Base-by-base conservation (phyloP, 2,888 invertebrate species). In the Synergus umbraculus region DNA sequence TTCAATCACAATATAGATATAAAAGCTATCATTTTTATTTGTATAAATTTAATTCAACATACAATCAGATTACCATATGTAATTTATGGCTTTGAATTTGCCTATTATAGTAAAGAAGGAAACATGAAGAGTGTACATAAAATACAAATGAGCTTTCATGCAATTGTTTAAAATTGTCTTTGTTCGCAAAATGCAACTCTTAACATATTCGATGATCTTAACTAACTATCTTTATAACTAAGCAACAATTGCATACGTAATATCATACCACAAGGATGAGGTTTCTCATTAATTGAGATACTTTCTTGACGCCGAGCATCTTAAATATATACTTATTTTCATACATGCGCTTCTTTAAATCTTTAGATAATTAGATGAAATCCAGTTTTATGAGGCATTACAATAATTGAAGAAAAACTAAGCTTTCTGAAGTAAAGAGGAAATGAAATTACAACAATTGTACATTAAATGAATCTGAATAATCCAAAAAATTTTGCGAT, bases 231-330 rank as follows among this genome's bases (percentile, higher is more conserved):
- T 29, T 69, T 69, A 69, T 37, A 69, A 69, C 69, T 69, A 69
- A 69, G 49, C 69, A 69, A 73, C 54, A 73, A 29, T 37, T 29
- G 46, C 69, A 10, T 73, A 73, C 73, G 13, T 73, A 13, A n/a
- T 49, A 73, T 73, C 69, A 69, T 69, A 73, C 37, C n/a, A 66
- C 66, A 9, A 66, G 9, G 29, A 54, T 73, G 54, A 83, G 79
- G 80, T 79, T 85, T 89, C 88, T 89, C 89, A 85, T 86, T 79
- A 80, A 85, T 84, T 83, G 88, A 89, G 89, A 88, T 86, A 86
- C 84, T 87, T 88, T 83, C 83, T 83, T 83, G 85, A 87, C 85
- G 86, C 81, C 82, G 83, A 82, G 83, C 88, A 87, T 86, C 85
- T 82, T 79, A 82, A 82, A 60, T 60, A 18, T 60, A 60, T 22